Conservation (phyloP, 2,797 vertebrate genomes). For the Notoglanidium macrostoma region DNA sequence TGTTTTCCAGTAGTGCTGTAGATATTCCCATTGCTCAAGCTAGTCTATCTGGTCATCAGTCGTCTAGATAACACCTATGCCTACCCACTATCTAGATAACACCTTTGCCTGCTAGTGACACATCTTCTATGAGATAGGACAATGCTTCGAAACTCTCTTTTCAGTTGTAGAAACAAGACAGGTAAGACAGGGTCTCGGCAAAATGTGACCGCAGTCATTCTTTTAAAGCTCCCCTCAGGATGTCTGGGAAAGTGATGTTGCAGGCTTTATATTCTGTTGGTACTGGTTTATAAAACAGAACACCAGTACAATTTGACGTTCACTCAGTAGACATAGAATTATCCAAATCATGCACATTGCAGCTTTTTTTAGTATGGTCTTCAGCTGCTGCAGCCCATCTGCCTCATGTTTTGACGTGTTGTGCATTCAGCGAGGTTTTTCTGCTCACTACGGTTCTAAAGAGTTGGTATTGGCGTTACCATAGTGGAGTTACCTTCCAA, state of each 20-base stretch:
- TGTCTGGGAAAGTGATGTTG: neutral
- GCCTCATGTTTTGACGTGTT: neutral
- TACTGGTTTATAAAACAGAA: neutral
- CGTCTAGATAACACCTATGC: constrained; percentile 14
- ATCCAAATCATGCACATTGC: neutral
- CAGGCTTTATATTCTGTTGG: neutral
- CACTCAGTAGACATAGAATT: neutral
- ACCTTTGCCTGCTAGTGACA: neutral
- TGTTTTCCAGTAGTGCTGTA: neutral
- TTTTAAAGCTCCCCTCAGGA: neutral
- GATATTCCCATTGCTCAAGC: neutral
- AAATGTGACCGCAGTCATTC: neutral
- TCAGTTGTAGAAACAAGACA: constrained; percentile 2
- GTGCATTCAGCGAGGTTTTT: neutral
- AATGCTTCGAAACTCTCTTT: neutral
- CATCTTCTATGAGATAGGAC: neutral
- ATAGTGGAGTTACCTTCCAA: neutral
- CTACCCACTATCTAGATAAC: neutral
- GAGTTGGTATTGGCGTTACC: neutral
- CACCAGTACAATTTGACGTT: too few species aligned
- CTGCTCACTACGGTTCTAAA: neutral
- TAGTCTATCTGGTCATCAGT: constrained; percentile 2
- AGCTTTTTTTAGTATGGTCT: neutral
- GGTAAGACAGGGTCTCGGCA: neutral
- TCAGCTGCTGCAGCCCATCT: neutral